phyloP scores from a whole-genome alignment of 2,888 invertebrate genomes.

The Tetragonula carbonaria region DNA sequence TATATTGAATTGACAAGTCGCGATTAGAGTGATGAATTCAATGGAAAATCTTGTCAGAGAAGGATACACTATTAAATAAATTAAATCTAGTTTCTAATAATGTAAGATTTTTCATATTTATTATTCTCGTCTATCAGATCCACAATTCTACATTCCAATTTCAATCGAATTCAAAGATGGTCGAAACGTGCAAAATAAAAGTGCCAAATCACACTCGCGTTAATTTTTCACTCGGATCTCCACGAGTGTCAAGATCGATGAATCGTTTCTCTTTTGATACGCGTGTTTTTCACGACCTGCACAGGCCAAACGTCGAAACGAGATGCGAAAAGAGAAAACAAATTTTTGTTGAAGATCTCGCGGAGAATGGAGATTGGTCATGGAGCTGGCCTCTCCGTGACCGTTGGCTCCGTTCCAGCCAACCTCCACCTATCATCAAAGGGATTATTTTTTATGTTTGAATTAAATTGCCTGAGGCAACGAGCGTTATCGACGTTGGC shows the following conservation, averaged over 20 bases:
- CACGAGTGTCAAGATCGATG: not conserved
- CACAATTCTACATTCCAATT: not conserved
- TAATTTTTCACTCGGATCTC: no score
- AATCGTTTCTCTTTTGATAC: not conserved
- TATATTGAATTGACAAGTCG: not conserved
- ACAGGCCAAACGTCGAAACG: not conserved
- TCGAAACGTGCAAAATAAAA: no score
- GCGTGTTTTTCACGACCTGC: slow-evolving; percentile 5
- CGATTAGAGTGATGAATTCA: not conserved
- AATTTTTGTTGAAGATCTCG: slow-evolving; percentile 43
- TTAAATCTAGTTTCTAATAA: not conserved
- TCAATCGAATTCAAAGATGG: no score
- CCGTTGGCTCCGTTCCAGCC: slow-evolving; percentile 68
- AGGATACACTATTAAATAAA: not conserved
- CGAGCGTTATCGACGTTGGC: slow-evolving; percentile 64
- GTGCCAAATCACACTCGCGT: no score
- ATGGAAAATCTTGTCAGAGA: not conserved
- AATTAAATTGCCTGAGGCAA: slow-evolving; percentile 70
- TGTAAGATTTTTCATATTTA: not conserved
- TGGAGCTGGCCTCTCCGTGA: slow-evolving; percentile 51
- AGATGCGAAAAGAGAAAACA: slow-evolving; percentile 15
- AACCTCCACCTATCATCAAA: slow-evolving; percentile 61
- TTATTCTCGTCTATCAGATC: not conserved
- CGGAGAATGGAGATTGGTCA: slow-evolving; percentile 51
- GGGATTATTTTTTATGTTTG: slow-evolving; percentile 73